Evolutionary conservation across 1,140 invertebrate genomes (phyloP), one percentile per base, ranked within the genome.

Genomic region (Drosophila murphyi): DNA sequence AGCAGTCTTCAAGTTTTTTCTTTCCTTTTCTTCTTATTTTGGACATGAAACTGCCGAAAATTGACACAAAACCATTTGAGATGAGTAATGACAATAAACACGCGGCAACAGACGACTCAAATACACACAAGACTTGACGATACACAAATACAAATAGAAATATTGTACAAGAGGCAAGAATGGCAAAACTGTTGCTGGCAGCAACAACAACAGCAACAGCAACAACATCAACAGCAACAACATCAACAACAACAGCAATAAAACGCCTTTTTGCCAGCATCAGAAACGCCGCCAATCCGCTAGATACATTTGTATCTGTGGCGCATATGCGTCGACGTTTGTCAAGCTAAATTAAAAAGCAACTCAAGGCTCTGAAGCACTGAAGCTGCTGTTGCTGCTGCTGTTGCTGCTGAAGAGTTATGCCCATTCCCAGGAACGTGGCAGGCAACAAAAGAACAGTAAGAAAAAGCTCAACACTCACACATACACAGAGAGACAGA

Each of bases 261-360:
- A 69, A 70, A 39, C 56, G 48, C 29, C 45, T 56, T 57, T 50
- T 47, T 20, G 31, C 8, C 47, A 52, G 65, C 67, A 45, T 70
- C 39, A 55, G 32, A 73, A 39, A 73, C 29, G 67, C 72, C 67
- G 60, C 54, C 65, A 70, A 67, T 61, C 62, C 65, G 76, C 72
- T 83, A 83, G 80, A 82, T 82, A 82, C 72, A 76, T 83, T 87
- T 75, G 72, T 75, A 78, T 78, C 65, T 76, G 35, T 71, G 72
- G 56, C 61, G 76, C 83, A 72, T 76, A 78, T 79, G 79, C 77
- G 54, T 41, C 61, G 65, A 76, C 69, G 72, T 76, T 74, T 71
- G 59, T 72, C 69, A 89, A 89, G 81, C 86, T 89, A 89, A 89
- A 89, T 89, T 89, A 86, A 89, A 89, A 89, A 89, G 86, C 86